Evolutionary conservation across 2,888 invertebrate species (phyloP).

Genomic region (Pterobdella sp.): DNA sequence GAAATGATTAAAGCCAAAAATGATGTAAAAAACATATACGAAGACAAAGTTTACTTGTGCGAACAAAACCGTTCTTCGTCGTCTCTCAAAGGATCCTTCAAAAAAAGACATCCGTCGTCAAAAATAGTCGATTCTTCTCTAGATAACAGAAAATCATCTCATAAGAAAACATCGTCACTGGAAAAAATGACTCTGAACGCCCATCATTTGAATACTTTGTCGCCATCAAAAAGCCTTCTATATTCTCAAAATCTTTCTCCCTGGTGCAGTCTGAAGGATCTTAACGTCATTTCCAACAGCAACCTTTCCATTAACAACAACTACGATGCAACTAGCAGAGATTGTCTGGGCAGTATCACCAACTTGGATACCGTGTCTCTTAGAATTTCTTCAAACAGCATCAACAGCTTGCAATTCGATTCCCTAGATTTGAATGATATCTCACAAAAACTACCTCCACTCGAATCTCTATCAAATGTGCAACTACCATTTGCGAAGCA

Average conservation of each 20-base stretch:
- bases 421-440: conserved; percentile 10
- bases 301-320: conserved; percentile 23
- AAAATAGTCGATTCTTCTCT: not conserved
- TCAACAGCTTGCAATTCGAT: conserved; percentile 27
- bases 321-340: conserved; percentile 8
- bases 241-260: conserved; percentile 11
- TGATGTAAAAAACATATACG: not conserved
- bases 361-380: conserved; percentile 33
- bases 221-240: not conserved
- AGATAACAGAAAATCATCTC: not conserved
- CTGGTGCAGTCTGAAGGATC: conserved; percentile 27
- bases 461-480: conserved; percentile 9
- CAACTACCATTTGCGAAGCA: conserved; percentile 28
- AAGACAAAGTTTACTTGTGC: conserved; percentile 23
- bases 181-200: conserved; percentile 19
- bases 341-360: conserved; percentile 29
- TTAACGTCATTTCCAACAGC: conserved; percentile 18
- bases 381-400: conserved; percentile 31
- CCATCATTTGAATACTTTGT: not conserved
- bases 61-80: conserved; percentile 26
- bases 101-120: not conserved
- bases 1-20: not conserved
- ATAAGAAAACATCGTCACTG: conserved; percentile 17
- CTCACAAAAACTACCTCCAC: not conserved
- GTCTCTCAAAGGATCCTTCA: conserved; percentile 3